Conservation (phyloP, 2,797 vertebrate species). For the Sebastes jordani region DNA sequence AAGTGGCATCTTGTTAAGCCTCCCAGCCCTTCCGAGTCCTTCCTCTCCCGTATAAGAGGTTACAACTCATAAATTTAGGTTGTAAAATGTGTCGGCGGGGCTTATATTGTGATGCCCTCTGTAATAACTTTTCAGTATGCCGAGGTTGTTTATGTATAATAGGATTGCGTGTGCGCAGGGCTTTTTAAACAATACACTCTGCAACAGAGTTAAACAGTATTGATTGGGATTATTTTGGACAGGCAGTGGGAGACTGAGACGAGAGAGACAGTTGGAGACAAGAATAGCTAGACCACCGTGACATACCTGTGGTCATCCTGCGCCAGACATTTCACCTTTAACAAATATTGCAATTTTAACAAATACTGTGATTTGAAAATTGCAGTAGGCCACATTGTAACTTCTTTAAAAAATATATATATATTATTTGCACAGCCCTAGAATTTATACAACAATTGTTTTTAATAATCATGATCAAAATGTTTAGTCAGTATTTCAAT, state of each 20-base stretch:
- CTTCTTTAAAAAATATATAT: too few relatives aligned
- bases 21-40: constrained; percentile 49
- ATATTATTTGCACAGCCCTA: too few relatives aligned
- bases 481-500: neutral
- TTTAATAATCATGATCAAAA: neutral
- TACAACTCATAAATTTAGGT: constrained; percentile 57
- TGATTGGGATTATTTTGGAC: constrained; percentile 44
- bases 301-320: constrained; percentile 2
- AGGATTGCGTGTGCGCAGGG: neutral
- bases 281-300: neutral
- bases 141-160: constrained; percentile 40
- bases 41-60: constrained; percentile 51
- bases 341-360: too few relatives aligned
- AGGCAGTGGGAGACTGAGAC: constrained; percentile 9
- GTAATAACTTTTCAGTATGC: constrained; percentile 53
- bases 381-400: too few relatives aligned
- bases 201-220: constrained; percentile 27
- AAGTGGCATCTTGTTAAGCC: constrained; percentile 62
- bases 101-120: constrained; percentile 55
- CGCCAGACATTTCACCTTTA: neutral
- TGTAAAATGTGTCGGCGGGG: constrained; percentile 61
- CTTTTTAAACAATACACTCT: constrained; percentile 23
- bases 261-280: neutral
- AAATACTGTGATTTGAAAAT: too few relatives aligned
- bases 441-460: neutral